phyloP scores from a whole-genome alignment of 2,888 invertebrate genomes.

The Linyphia triangularis region DNA sequence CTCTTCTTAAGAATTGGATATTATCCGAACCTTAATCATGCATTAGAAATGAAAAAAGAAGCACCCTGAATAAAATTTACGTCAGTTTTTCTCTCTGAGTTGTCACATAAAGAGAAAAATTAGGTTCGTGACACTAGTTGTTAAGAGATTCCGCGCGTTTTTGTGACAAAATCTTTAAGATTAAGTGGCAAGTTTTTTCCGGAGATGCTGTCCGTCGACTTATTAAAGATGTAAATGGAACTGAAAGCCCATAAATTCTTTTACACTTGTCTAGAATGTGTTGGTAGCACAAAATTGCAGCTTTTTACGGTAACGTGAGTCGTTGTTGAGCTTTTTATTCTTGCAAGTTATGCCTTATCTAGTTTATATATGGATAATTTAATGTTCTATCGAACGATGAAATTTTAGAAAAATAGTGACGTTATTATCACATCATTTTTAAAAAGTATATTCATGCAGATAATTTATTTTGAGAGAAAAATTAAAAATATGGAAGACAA shows the following conservation, averaged over 20 bases:
- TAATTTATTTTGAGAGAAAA: no score
- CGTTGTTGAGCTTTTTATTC: not conserved
- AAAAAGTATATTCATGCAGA: no score
- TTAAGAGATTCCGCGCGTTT: slow-evolving; percentile 12
- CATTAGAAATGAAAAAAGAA: not conserved
- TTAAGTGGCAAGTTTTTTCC: slow-evolving; percentile 16
- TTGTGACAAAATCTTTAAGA: slow-evolving; percentile 31
- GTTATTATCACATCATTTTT: no score
- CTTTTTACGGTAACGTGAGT: not conserved
- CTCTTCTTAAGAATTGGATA: no score
- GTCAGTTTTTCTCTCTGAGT: not conserved
- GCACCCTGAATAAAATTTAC: not conserved
- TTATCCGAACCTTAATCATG: no score
- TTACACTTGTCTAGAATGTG: not conserved
- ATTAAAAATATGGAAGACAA: no score
- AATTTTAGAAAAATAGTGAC: no score
- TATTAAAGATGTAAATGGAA: slow-evolving; percentile 53
- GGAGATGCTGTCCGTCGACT: not conserved
- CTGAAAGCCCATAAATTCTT: slow-evolving; percentile 15
- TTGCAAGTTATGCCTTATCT: not conserved
- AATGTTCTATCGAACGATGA: not conserved
- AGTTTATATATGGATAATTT: not conserved
- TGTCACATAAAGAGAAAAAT: not conserved
- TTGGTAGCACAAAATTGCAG: not conserved
- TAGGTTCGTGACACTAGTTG: not conserved